These are phyloP conservation scores for Ivindomyrus marchei DNA, from an alignment of 2,113 vertebrate genomes.

Conservation along the genomic window DNA sequence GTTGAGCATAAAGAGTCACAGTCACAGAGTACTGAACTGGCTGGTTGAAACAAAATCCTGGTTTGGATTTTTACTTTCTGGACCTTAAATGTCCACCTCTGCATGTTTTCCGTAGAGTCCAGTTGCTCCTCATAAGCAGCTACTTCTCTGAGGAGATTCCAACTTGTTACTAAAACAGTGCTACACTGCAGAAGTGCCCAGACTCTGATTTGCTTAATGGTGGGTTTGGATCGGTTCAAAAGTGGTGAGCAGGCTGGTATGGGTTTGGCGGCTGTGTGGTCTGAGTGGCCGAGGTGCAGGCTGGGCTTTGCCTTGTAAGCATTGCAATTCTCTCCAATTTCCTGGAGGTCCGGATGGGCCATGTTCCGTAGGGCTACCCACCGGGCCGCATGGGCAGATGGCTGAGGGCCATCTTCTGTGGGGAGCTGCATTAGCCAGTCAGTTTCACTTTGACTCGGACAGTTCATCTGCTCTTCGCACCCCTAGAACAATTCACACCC, in stretches of 20 bases:
- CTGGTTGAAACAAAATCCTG: too few relatives aligned
- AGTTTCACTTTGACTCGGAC: neutral
- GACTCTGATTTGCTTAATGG: neutral
- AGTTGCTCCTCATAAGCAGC: neutral
- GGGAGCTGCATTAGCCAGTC: neutral
- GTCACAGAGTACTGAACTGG: too few relatives aligned
- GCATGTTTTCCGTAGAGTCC: neutral
- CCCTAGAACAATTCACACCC: neutral
- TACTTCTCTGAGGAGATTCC: neutral
- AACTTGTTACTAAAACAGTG: neutral
- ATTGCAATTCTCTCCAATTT: neutral
- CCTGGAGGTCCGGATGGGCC: neutral
- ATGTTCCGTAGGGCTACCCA: neutral
- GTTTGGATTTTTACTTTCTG: too few relatives aligned
- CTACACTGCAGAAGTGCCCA: neutral
- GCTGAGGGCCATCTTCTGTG: neutral
- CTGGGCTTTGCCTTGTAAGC: neutral
- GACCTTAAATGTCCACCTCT: too few relatives aligned
- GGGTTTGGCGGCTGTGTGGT: neutral
- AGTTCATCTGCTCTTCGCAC: neutral
- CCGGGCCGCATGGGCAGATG: neutral
- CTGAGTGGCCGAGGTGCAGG: neutral
- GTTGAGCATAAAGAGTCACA: too few relatives aligned
- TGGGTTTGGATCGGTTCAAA: neutral
- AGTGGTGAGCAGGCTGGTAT: neutral